phyloP scores from a whole-genome alignment of 2,113 vertebrate species.

The Xyliphius kryptos region DNA sequence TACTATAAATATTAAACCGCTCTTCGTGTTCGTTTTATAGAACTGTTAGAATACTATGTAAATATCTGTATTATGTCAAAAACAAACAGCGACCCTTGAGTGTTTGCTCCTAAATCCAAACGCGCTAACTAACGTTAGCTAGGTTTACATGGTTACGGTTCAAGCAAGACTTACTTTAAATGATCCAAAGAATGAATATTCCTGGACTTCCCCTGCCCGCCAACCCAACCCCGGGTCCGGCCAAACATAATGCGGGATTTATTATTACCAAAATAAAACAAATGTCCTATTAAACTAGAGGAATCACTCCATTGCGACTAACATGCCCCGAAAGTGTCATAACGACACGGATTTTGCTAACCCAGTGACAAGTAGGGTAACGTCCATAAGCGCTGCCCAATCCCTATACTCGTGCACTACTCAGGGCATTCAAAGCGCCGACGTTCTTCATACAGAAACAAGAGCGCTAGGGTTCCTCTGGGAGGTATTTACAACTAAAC shows the following conservation, averaged over 20 bases:
- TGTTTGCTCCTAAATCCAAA: too few relatives aligned
- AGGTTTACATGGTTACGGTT: background rate
- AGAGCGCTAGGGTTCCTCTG: too few relatives aligned
- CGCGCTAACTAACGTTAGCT: background rate
- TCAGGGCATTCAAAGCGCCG: background rate
- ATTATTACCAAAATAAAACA: constrained; percentile 8
- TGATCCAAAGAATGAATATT: constrained; percentile 94
- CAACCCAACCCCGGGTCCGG: constrained; percentile 91
- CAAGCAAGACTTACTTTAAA: constrained; percentile 80
- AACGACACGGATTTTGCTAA: constrained; percentile 14
- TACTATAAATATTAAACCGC: too few relatives aligned
- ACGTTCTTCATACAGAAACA: too few relatives aligned
- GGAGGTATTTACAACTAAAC: too few relatives aligned
- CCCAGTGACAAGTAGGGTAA: background rate
- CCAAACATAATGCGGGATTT: constrained; percentile 76
- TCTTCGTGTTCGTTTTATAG: too few relatives aligned
- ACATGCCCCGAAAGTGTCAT: background rate
- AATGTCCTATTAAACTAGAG: constrained; percentile 25
- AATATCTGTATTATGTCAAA: too few relatives aligned
- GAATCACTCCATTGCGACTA: constrained; percentile 49
- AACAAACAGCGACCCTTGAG: too few relatives aligned
- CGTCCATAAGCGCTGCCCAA: background rate
- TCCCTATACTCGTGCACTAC: background rate
- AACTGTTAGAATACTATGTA: too few relatives aligned
- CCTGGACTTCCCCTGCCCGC: constrained; percentile 78